Conservation (phyloP, 1,140 invertebrate species). For the Cardiocondyla obscurior region DNA sequence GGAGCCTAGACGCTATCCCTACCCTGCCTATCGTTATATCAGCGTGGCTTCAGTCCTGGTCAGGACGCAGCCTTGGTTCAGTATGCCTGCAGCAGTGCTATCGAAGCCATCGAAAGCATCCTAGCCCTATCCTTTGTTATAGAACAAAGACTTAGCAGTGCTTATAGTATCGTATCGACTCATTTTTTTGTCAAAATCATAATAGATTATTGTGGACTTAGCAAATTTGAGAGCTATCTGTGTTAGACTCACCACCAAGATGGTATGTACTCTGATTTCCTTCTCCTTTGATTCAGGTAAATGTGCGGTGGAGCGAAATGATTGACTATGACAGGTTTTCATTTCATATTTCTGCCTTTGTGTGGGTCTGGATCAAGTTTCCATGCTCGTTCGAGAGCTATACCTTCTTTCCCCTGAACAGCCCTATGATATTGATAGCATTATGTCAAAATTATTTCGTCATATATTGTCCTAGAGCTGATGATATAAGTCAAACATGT, state of each 20-base stretch:
- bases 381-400: constrained; percentile 38
- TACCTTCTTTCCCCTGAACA: neutral
- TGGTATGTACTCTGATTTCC: constrained; percentile 79
- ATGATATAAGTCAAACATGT: neutral
- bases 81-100: constrained; percentile 76
- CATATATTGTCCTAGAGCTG: neutral
- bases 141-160: constrained; percentile 51
- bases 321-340: constrained; percentile 83
- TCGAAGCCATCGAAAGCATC: constrained; percentile 76
- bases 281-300: constrained; percentile 76
- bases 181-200: constrained; percentile 45
- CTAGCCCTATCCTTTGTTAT: constrained; percentile 51
- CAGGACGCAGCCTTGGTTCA: constrained; percentile 80
- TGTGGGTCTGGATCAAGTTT: constrained; percentile 70
- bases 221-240: constrained; percentile 35
- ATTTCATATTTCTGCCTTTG: constrained; percentile 78
- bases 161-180: constrained; percentile 26
- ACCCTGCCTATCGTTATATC: constrained; percentile 64
- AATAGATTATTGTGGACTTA: constrained; percentile 59
- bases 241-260: constrained; percentile 66
- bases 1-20: constrained; percentile 66
- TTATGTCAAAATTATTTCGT: constrained; percentile 5
- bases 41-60: constrained; percentile 78
- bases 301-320: constrained; percentile 75
- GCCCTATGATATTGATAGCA: neutral